Base-by-base conservation (phyloP, 2,113 vertebrate genomes). In the Numida meleagris region DNA sequence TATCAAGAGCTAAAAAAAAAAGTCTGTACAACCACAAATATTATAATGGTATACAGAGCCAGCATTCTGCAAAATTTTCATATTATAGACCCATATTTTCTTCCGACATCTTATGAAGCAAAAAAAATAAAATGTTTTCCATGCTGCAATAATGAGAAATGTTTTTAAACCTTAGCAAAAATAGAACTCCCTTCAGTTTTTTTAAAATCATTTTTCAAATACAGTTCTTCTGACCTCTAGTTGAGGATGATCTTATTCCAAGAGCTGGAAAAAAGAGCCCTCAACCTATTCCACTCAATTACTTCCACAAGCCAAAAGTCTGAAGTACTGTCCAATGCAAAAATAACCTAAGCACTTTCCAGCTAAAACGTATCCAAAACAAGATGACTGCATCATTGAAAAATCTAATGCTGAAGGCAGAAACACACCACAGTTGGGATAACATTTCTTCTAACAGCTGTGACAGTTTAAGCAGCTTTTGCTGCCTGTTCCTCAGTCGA, bases 361-460 rank as follows among this genome's bases (percentile, higher is more conserved):
- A 86, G 51, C 19, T 20, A 63, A 89, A 93, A 1, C 1, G 27
- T 24, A 50, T 53, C 27, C 58, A 89, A 87, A 92, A 36, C 24
- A 76, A 82, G 36, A 86, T 75, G 78, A 93, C 25, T 7, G 17
- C 79, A 93, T 78, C 42, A 58, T 50, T 80, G 38, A 79, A 79
- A 84, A 89, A 87, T 36, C 36, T 67, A 29, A 57, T 70, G 45
- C 66, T 65, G 59, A 70, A 70, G 38, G 55, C 14, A 89, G 71
- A 51, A 89, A 82, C 24, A 67, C 0, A 1, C 10, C 58, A 53
- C 33, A 67, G 67, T 48, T 66, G 36, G 51, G 43, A 78, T 76
- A 40, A 74, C n/a, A 65, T 45, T 89, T 78, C 43, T 89, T 79
- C 29, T 51, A 59, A 72, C 74, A 89, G 74, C 70, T 82, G 81